These are phyloP conservation scores for Odobenus rosmarus DNA, from an alignment of 2,113 vertebrate species.

Conservation along the genomic window DNA sequence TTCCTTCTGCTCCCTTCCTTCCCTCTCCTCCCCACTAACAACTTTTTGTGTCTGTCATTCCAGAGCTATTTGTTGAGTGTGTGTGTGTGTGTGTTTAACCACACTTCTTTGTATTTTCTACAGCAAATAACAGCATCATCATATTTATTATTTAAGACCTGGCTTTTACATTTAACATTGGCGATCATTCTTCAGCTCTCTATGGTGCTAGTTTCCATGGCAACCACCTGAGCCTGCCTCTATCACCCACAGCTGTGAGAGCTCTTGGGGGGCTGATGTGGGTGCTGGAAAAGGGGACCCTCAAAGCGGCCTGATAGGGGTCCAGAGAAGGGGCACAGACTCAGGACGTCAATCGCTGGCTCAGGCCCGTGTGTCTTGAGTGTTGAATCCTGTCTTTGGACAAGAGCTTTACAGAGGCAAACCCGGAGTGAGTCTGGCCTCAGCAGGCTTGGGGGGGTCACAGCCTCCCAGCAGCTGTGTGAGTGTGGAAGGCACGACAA, in stretches of 20 bases:
- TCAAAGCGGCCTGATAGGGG: rapidly evolving
- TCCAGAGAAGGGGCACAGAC: not conserved
- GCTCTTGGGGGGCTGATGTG: not conserved
- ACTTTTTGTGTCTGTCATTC: not conserved
- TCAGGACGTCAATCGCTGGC: not conserved
- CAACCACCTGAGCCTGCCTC: not conserved
- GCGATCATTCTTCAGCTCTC: not conserved
- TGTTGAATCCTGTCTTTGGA: not conserved
- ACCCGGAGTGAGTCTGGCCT: not conserved
- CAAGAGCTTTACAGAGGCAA: not conserved
- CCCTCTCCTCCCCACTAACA: not conserved
- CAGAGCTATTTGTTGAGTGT: not conserved
- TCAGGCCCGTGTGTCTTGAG: rapidly evolving
- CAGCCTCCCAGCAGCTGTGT: not conserved
- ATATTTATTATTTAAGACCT: not conserved
- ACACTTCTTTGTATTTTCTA: not conserved
- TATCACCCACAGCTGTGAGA: not conserved
- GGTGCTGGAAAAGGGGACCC: too few relatives aligned
- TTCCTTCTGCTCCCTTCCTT: not conserved
- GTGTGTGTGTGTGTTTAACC: not conserved
- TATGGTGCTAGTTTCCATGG: not conserved
- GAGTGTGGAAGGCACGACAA: not conserved
- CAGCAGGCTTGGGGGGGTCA: not conserved
- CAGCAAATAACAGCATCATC: not conserved
- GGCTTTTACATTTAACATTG: not conserved